Evolutionary conservation across 2,113 vertebrate genomes (phyloP).

Genomic region (Monopterus albus): DNA sequence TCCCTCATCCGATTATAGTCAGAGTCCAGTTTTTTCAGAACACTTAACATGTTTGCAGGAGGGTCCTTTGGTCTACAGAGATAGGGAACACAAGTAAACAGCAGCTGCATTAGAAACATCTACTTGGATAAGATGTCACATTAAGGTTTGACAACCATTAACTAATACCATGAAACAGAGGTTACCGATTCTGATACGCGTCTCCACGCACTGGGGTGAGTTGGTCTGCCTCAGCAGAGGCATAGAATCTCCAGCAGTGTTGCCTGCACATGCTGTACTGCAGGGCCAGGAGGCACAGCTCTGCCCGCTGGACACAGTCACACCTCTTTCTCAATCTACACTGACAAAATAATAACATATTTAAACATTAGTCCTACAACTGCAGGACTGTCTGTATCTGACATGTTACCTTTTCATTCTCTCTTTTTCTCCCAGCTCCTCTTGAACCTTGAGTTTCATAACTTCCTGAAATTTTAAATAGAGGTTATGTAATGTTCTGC

Average conservation of each 20-base stretch:
- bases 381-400: not conserved
- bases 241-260: conserved; percentile 69
- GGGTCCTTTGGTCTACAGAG: conserved; percentile 37
- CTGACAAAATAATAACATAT: not conserved
- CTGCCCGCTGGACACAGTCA: conserved; percentile 55
- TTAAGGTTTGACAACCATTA: not conserved
- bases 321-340: not conserved
- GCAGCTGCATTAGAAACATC: not conserved
- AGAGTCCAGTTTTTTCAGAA: conserved; percentile 65
- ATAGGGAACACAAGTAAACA: not conserved
- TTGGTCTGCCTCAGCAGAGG: conserved; percentile 17
- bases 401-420: conserved; percentile 62
- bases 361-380: not conserved
- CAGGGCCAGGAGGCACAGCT: conserved; percentile 72
- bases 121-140: conserved; percentile 16
- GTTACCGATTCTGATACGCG: not conserved
- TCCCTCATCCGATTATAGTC: conserved; percentile 68
- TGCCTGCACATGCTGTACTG: conserved; percentile 72
- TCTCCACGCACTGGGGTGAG: conserved; percentile 11
- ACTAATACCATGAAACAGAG: too few relatives aligned
- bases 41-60: conserved; percentile 32
- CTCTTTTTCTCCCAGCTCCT: conserved; percentile 20
- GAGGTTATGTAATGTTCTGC: not conserved
- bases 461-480: conserved; percentile 71
- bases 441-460: conserved; percentile 50